Evolutionary conservation across 2,797 vertebrate genomes (phyloP), one percentile per base, ranked within the genome.

Genomic region (Triplophysa yarkandensis): DNA sequence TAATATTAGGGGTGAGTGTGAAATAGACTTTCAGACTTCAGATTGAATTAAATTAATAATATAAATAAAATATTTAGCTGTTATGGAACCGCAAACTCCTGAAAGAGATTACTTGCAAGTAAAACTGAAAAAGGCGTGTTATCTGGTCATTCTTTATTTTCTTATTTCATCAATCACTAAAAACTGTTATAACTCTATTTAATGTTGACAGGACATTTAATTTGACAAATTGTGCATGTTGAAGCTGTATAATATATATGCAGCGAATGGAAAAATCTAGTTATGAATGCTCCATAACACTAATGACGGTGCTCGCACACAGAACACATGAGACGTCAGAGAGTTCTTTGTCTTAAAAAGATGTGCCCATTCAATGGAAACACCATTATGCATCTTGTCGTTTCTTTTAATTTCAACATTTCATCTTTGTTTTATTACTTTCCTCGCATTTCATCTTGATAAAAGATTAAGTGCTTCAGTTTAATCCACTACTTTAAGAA

Each of bases 221-320:
- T 77, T 63, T 76, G 34, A 55, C 27, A 46, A 66, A 58, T 34
- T 9, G 55, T 39, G 32, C 32, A 16, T 48, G 21, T 46, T 44
- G 19, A 68, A 34, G 61, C 30, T 13, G 23, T 23, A 65, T 61
- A n/a, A 69, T 54, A 17, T 44, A 58, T 61, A 44, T 39, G 61
- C 72, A 54, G 36, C 6, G n/a, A 44, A 30, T 74, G 14, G 64
- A 58, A 64, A 63, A 71, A 82, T 74, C 16, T 43, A 62, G 63
- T 74, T 74, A 68, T 74, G 66, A 68, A 77, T 74, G 65, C 50
- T 36, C 57, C 55, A 50, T 60, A 57, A 76, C 71, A 21, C 30
- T 2, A 34, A 77, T 65, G 70, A 57, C 32, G 17, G 28, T 65
- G 64, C 63, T 60, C 67, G 60, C 43, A 39, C 46, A 43, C 41